Base-by-base conservation (phyloP, 1,140 invertebrate species). In the Atopsyche davidsoni region DNA sequence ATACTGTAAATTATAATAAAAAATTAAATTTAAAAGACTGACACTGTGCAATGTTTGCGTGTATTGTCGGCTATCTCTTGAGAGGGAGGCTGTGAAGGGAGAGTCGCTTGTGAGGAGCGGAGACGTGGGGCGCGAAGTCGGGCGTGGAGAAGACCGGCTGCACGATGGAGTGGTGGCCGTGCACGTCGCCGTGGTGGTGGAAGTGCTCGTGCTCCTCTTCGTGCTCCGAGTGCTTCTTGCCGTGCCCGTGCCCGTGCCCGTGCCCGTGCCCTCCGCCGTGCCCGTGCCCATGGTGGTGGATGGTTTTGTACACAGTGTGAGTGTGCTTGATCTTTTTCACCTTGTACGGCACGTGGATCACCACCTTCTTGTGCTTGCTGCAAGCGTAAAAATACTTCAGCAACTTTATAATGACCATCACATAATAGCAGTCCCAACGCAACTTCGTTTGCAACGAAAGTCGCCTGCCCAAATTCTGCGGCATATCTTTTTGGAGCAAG, bases 251-350 rank as follows among this genome's bases (percentile, higher is more conserved):
- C 11, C 32, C 39, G 14, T 48, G 46, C 13, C 38, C 46, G 31
- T 21, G 19, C 23, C 35, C 46, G 23, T 47, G 46, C 3, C 31
- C 28, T 3, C 22, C 7, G 3, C 22, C 13, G 11, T 36, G 31
- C 19, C 34, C 31, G 10, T 48, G 51, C 10, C 40, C 46, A 14
- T 75, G 65, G 35, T 78, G 73, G 19, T 79, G 75, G n/a, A 81
- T 68, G 1, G 79, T 75, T 57, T 80, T 81, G 59, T 76, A 80
- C 7, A 82, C 69, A 0, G 79, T 81, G 59, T 81, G 80, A 0
- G 76, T 79, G 53, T 82, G 80, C 52, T 80, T 81, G 38, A 80
- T 70, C 51, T 77, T 79, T 64, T 81, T 81, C 50, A 79, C 69
- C 46, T 74, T 75, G 47, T 77, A 77, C 2, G 79, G 79, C 16